Percentiles rank a stretch among this genome's conserved stretches.
phyloP scores from a whole-genome alignment of 2,888 invertebrate species.

The Coenonympha glycerion region DNA sequence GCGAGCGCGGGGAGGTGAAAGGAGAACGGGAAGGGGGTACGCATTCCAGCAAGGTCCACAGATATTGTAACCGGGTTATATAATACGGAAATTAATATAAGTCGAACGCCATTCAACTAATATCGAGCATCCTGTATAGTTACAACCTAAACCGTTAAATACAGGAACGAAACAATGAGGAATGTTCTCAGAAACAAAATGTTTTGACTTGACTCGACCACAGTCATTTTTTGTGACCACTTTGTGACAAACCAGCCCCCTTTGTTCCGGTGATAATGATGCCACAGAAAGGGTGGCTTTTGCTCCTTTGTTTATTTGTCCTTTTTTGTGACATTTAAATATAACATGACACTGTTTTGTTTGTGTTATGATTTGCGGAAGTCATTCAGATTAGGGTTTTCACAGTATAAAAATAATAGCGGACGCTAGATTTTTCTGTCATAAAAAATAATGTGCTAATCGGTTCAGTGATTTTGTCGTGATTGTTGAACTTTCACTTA shows the following conservation, averaged over 20 bases:
- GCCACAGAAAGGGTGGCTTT: constrained; percentile 31
- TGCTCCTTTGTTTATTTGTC: constrained; percentile 29
- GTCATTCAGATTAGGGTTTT: too few species aligned
- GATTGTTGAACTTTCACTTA: too few species aligned
- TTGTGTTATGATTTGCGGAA: constrained; percentile 6
- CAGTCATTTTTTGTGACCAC: constrained; percentile 33
- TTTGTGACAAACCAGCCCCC: constrained; percentile 25
- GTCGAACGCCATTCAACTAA: too few species aligned
- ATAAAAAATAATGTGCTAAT: too few species aligned
- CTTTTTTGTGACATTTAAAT: constrained; percentile 16
- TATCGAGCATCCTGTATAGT: constrained; percentile 37
- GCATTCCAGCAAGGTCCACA: too few species aligned
- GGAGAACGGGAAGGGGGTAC: too few species aligned
- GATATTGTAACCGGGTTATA: too few species aligned
- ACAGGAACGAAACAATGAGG: constrained; percentile 46
- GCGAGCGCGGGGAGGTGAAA: too few species aligned
- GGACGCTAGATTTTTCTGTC: too few species aligned
- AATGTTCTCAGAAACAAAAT: constrained; percentile 52
- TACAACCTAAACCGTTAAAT: constrained; percentile 33
- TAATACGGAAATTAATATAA: too few species aligned
- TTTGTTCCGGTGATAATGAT: constrained; percentile 51
- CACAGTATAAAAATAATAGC: too few species aligned
- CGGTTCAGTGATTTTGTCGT: too few species aligned
- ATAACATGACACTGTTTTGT: constrained; percentile 9
- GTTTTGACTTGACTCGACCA: constrained; percentile 47